Percentiles rank a stretch among this genome's conserved stretches.
These are phyloP conservation scores for Sturnira hondurensis DNA, from an alignment of 2,113 vertebrate genomes.

Conservation along the genomic window DNA sequence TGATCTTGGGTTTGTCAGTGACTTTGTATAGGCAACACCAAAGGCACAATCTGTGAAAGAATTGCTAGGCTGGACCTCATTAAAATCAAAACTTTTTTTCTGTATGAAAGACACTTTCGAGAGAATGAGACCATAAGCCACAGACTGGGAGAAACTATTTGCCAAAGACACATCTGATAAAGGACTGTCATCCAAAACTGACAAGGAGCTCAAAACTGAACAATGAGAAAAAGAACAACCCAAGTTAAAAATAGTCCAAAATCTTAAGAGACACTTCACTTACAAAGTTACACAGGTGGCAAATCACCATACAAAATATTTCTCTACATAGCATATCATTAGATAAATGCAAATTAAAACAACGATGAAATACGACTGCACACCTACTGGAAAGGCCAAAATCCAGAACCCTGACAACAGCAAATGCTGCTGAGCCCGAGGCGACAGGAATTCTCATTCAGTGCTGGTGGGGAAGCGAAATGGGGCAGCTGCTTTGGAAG, in stretches of 20 bases:
- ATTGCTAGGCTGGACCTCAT: not conserved
- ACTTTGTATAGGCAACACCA: not conserved
- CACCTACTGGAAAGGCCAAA: too few relatives aligned
- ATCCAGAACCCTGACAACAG: not conserved
- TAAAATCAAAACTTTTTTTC: not conserved
- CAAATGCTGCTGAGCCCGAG: not conserved
- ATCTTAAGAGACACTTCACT: not conserved
- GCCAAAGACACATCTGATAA: not conserved
- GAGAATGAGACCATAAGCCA: not conserved
- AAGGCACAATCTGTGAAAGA: not conserved
- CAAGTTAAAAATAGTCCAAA: not conserved
- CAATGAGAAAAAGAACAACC: not conserved
- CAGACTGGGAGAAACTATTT: not conserved
- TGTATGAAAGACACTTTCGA: not conserved
- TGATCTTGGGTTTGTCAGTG: not conserved
- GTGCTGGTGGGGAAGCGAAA: not conserved
- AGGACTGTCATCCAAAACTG: not conserved
- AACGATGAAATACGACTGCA: not conserved
- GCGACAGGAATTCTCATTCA: not conserved
- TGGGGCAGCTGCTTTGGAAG: not conserved
- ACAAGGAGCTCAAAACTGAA: not conserved
- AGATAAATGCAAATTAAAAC: not conserved
- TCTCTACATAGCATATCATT: not conserved
- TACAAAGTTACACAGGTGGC: not conserved
- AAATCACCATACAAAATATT: not conserved